phyloP scores from a whole-genome alignment of 2,888 invertebrate genomes.

The Crossocerus cetratus region DNA sequence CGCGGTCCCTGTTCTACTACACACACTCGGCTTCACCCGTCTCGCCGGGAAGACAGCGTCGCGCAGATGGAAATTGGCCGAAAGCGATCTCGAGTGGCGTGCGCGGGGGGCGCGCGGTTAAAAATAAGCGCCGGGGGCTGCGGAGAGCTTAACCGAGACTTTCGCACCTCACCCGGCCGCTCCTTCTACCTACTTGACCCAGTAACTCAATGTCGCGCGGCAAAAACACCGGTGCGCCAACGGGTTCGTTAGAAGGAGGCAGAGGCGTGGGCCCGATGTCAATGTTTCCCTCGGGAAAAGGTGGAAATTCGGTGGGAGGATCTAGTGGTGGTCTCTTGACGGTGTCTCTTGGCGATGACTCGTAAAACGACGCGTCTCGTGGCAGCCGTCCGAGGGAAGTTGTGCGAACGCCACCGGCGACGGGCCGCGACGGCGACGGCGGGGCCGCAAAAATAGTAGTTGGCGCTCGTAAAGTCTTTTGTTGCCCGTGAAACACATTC shows the following conservation, averaged over 20 bases:
- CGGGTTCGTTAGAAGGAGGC: too few species aligned
- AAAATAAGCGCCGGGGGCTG: conserved; percentile 3
- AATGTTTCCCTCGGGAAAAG: too few species aligned
- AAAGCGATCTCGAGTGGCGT: too few species aligned
- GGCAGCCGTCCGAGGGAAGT: conserved; percentile 12
- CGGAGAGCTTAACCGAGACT: neutral
- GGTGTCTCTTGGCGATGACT: neutral
- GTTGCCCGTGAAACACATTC: conserved; percentile 51
- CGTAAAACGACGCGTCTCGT: conserved; percentile 21
- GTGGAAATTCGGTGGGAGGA: too few species aligned
- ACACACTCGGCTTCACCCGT: too few species aligned
- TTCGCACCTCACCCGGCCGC: neutral
- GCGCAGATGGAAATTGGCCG: too few species aligned
- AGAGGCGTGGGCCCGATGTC: too few species aligned
- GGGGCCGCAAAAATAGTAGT: conserved; percentile 62
- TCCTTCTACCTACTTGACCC: neutral
- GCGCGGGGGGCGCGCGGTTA: neutral
- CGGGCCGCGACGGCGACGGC: conserved; percentile 14
- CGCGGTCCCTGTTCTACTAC: neutral
- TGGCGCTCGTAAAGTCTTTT: conserved; percentile 60
- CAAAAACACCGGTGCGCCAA: neutral
- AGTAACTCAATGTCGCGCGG: neutral
- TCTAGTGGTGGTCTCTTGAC: too few species aligned
- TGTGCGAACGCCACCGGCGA: conserved; percentile 13
- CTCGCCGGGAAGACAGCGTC: too few species aligned